Conservation (phyloP, 2,797 vertebrate genomes). For the Xyrichtys novacula region DNA sequence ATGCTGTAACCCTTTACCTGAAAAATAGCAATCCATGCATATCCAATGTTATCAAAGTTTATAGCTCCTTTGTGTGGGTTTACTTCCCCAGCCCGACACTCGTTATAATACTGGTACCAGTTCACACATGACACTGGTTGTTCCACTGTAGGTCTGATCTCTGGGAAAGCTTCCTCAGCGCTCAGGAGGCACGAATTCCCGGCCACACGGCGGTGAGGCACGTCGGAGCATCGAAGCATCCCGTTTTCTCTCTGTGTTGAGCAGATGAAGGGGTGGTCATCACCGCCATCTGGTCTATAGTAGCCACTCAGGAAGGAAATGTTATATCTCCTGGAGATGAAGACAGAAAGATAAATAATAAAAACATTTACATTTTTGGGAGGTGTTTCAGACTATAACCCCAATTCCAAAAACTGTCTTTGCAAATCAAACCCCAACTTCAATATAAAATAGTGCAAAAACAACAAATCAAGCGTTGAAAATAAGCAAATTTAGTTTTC, state of each 20-base stretch:
- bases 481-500: too few relatives aligned
- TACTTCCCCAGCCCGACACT: constrained; percentile 90
- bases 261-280: constrained; percentile 96
- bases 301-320: constrained; percentile 91
- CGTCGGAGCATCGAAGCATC: constrained; percentile 92
- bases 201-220: constrained; percentile 88
- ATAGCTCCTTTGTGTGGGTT: constrained; percentile 98
- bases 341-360: neutral
- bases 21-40: constrained; percentile 99
- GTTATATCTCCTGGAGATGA: constrained; percentile 88
- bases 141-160: constrained; percentile 33
- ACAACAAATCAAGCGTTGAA: too few relatives aligned
- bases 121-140: constrained; percentile 88
- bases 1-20: constrained; percentile 84
- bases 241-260: constrained; percentile 93
- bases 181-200: constrained; percentile 88
- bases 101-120: constrained; percentile 95
- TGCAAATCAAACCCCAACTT: too few relatives aligned
- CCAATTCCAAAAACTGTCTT: too few relatives aligned
- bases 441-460: too few relatives aligned
- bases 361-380: neutral
- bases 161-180: constrained; percentile 75
- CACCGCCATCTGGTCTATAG: constrained; percentile 90
- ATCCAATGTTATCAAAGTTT: constrained; percentile 98
- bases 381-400: neutral